These are phyloP conservation scores for Anarrhichthys ocellatus DNA, from an alignment of 2,113 vertebrate species.

Conservation along the genomic window DNA sequence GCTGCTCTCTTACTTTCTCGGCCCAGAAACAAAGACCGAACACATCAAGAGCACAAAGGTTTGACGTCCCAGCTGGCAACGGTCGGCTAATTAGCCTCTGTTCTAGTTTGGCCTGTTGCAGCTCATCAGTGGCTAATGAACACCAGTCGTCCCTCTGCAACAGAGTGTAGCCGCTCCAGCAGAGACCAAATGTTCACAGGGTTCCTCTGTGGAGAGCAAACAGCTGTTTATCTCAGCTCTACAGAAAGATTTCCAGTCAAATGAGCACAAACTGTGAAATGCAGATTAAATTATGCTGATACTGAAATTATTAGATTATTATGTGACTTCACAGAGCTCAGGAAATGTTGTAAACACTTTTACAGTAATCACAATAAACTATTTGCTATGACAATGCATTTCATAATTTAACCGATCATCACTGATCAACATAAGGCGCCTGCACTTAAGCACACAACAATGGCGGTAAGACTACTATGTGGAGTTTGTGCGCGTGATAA, in stretches of 20 bases:
- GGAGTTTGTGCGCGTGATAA: neutral
- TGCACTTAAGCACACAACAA: too few species aligned
- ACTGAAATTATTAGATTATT: neutral
- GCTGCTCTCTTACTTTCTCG: conserved; percentile 8
- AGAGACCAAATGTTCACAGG: neutral
- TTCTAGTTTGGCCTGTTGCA: conserved; percentile 32
- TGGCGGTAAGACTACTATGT: neutral
- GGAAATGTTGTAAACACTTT: neutral
- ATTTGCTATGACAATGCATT: neutral
- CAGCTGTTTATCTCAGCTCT: conserved; percentile 9
- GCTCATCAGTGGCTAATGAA: conserved; percentile 59
- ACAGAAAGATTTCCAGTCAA: neutral
- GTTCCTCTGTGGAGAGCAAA: neutral
- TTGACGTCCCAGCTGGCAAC: conserved; percentile 49
- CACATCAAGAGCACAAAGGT: conserved; percentile 29
- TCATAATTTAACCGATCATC: too few species aligned
- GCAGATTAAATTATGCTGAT: neutral
- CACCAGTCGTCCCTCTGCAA: conserved; percentile 28
- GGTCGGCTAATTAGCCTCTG: conserved; percentile 52
- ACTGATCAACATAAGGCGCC: too few species aligned
- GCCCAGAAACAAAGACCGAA: conserved; percentile 22
- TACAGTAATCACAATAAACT: too few species aligned
- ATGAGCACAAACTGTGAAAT: neutral
- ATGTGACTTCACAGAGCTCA: neutral
- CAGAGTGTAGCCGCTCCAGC: conserved; percentile 15